Base-by-base conservation (phyloP, 2,797 vertebrate species). In the Coregonus ussuriensis region DNA sequence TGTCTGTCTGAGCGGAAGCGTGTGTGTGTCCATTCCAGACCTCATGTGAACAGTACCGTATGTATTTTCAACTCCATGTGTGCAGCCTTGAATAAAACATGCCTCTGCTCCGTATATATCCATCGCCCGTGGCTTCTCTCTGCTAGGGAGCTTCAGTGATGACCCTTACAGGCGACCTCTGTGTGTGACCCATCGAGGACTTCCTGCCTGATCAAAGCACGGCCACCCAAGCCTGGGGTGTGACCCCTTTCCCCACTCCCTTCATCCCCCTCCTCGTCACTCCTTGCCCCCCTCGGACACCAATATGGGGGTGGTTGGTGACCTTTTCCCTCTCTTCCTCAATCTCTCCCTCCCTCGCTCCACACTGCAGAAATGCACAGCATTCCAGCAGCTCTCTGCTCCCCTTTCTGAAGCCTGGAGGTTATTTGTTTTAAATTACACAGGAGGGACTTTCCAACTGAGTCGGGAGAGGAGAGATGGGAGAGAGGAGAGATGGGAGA, bases 391-490 rank as follows among this genome's bases (percentile, higher is more conserved):
- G 16, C 68, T 52, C 65, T 33, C 63, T 89, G 88, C 79, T 13
- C 87, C 59, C 88, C 91, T 90, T 91, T 92, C 89, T 89, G 75
- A 86, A 86, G 86, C 86, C 86, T 85, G 86, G 86, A 87, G 86
- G 79, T 83, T 91, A 87, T 92, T 91, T 92, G 91, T 89, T 91
- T 90, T 88, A 93, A 90, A 92, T 91, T 87, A 90, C 90, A 89
- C 74, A 84, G 89, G 88, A 85, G 81, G 76, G 81, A 79, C 89
- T 90, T 87, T 82, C 78, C 78, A 66, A 83, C 75, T 0, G 83
- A 80, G 80, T 77, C 54, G 76, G 80, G 74, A 78, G 83, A 81
- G 82, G 41, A 47, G 41, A 47, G 9, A 47, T 47, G 31, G 3
- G 31, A 47, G 33, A 4, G 2, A 37, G 35, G 4, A 4, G 35